A percentile compares a stretch with the other conserved stretches of the same genome.
Evolutionary conservation across 2,888 invertebrate genomes (phyloP).

Genomic region (Andrena camellia): DNA sequence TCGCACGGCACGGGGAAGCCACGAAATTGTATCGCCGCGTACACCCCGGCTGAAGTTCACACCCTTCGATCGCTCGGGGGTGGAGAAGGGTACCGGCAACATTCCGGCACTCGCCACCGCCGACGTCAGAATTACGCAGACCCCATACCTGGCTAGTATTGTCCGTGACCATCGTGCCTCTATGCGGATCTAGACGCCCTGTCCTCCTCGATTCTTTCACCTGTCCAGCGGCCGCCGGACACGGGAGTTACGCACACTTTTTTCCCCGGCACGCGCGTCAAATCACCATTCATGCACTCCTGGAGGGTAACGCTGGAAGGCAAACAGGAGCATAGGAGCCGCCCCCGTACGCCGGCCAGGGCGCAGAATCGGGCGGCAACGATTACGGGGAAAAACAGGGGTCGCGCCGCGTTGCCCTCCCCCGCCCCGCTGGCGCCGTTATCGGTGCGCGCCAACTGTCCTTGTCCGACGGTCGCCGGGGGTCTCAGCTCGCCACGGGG

Average conservation of each 20-base stretch:
- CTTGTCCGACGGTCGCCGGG: conserved; percentile 14
- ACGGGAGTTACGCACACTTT: conserved; percentile 37
- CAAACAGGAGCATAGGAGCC: conserved; percentile 76
- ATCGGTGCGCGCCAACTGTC: conserved; percentile 23
- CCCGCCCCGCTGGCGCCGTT: conserved; percentile 19
- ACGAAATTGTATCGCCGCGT: not conserved
- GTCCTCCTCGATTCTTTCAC: conserved; percentile 27
- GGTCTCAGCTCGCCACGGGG: conserved; percentile 4
- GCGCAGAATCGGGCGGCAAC: conserved; percentile 81
- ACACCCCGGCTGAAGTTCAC: conserved; percentile 29
- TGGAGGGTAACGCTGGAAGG: conserved; percentile 66
- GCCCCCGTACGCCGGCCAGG: conserved; percentile 74
- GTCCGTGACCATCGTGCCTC: conserved; percentile 82
- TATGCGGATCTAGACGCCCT: conserved; percentile 20
- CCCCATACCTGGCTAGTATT: conserved; percentile 81
- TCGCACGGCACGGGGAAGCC: not conserved
- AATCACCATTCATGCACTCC: conserved; percentile 70
- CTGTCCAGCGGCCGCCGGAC: conserved; percentile 56
- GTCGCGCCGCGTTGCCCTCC: conserved; percentile 46
- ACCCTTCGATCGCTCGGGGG: conserved; percentile 52
- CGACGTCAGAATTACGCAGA: conserved; percentile 6
- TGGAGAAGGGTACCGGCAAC: conserved; percentile 55
- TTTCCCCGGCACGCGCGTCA: conserved; percentile 61
- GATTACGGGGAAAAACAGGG: conserved; percentile 73
- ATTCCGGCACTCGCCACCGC: conserved; percentile 28